Conservation (phyloP, 2,888 invertebrate genomes). For the Lamproptera curius region DNA sequence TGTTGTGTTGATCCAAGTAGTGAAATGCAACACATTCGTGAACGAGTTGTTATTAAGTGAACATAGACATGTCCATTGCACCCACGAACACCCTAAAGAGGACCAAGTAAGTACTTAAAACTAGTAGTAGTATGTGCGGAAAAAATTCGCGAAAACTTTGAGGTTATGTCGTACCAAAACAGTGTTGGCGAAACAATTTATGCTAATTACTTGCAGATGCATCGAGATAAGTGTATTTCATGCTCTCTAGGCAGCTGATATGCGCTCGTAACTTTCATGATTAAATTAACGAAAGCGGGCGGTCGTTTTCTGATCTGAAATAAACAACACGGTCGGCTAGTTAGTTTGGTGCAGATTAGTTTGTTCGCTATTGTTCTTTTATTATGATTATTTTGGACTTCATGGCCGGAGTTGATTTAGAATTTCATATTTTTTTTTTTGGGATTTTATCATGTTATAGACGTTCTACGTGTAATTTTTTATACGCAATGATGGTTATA, state of each 20-base stretch:
- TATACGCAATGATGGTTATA: too few species aligned
- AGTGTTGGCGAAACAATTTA: slow-evolving; percentile 13
- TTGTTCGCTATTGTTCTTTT: too few species aligned
- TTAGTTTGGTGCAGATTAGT: too few species aligned
- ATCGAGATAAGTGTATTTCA: slow-evolving; percentile 10
- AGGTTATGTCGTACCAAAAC: slow-evolving; percentile 24
- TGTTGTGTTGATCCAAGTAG: slow-evolving; percentile 29
- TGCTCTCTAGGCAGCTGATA: slow-evolving; percentile 17
- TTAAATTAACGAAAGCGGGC: slow-evolving; percentile 15
- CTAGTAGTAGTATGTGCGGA: neutral
- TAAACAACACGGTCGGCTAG: too few species aligned
- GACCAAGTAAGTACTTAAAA: slow-evolving; percentile 81
- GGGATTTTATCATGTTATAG: too few species aligned
- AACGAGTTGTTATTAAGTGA: slow-evolving; percentile 38
- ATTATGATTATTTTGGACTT: too few species aligned
- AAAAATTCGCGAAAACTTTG: neutral
- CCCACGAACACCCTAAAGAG: slow-evolving; percentile 81
- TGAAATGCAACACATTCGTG: slow-evolving; percentile 34
- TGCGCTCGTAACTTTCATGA: slow-evolving; percentile 13
- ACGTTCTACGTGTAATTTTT: too few species aligned
- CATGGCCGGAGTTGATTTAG: too few species aligned
- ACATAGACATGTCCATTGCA: slow-evolving; percentile 71
- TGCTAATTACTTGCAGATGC: slow-evolving; percentile 3
- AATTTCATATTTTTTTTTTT: too few species aligned
- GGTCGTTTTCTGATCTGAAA: slow-evolving; percentile 11